These are phyloP conservation scores for Myrmophylax atrothorax DNA, from an alignment of 2,113 vertebrate genomes.

Conservation along the genomic window DNA sequence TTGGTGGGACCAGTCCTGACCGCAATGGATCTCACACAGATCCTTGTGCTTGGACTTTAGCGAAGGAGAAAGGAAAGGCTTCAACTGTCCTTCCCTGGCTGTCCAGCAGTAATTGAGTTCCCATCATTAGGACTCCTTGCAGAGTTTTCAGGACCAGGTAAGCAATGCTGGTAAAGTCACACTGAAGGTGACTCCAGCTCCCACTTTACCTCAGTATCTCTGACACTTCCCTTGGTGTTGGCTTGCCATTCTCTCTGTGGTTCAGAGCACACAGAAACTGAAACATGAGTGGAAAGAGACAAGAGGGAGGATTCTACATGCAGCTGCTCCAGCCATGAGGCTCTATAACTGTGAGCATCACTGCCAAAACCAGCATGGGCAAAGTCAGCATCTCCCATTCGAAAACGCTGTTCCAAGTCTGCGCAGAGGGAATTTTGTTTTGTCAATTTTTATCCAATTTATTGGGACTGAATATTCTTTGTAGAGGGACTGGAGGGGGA, in stretches of 20 bases:
- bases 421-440: not conserved
- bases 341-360: not conserved
- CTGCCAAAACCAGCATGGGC: not conserved
- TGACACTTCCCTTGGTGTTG: not conserved
- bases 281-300: not conserved
- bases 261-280: not conserved
- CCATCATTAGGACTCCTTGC: too few species aligned
- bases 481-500: fast-evolving
- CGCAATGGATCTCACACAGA: not conserved
- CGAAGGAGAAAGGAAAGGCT: not conserved
- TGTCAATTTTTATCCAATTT: not conserved
- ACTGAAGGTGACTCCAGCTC: not conserved
- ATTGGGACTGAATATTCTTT: not conserved
- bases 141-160: not conserved
- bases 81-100: not conserved
- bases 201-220: not conserved
- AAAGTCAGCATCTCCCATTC: fast-evolving
- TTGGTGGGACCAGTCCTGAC: not conserved
- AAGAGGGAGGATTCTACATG: not conserved
- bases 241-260: not conserved
- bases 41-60: not conserved
- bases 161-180: not conserved
- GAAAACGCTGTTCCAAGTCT: not conserved
- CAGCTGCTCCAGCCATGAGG: not conserved
- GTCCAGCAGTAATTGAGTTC: not conserved